These are phyloP conservation scores for Diabrotica undecimpunctata DNA, from an alignment of 1,140 invertebrate genomes.

Conservation along the genomic window DNA sequence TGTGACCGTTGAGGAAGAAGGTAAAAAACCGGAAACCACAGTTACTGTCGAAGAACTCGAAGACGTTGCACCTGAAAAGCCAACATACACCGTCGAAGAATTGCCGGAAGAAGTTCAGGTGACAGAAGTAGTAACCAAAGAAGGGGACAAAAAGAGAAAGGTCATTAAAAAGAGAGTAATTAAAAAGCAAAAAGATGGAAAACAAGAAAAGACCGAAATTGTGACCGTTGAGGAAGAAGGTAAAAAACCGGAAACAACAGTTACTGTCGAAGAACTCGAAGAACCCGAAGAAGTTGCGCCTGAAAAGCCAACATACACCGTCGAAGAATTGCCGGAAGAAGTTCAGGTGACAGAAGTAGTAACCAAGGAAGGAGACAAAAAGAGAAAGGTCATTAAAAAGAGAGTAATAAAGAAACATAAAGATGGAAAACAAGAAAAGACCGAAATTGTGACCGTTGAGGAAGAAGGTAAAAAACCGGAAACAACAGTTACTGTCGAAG, in stretches of 20 bases:
- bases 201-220: slow-evolving; percentile 51
- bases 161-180: slow-evolving; percentile 44
- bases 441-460: slow-evolving; percentile 42
- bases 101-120: slow-evolving; percentile 42
- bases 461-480: slow-evolving; percentile 43
- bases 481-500: slow-evolving; percentile 43
- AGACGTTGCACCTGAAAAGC: slow-evolving; percentile 30
- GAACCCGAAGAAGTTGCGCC: slow-evolving; percentile 33
- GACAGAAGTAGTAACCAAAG: slow-evolving; percentile 33
- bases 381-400: slow-evolving; percentile 38
- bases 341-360: slow-evolving; percentile 39
- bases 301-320: slow-evolving; percentile 36
- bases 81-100: slow-evolving; percentile 30
- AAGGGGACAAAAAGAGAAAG: slow-evolving; percentile 38
- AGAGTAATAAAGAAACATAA: slow-evolving; percentile 35
- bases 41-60: slow-evolving; percentile 36
- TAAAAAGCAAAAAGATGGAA: slow-evolving; percentile 44
- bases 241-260: slow-evolving; percentile 45
- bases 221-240: slow-evolving; percentile 52
- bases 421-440: slow-evolving; percentile 38
- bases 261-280: slow-evolving; percentile 41
- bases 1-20: slow-evolving; percentile 44
- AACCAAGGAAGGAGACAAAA: slow-evolving; percentile 38
- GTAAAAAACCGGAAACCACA: slow-evolving; percentile 35
- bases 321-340: slow-evolving; percentile 40